Base-by-base conservation (phyloP, 2,888 invertebrate genomes). In the Polydrusus cervinus region DNA sequence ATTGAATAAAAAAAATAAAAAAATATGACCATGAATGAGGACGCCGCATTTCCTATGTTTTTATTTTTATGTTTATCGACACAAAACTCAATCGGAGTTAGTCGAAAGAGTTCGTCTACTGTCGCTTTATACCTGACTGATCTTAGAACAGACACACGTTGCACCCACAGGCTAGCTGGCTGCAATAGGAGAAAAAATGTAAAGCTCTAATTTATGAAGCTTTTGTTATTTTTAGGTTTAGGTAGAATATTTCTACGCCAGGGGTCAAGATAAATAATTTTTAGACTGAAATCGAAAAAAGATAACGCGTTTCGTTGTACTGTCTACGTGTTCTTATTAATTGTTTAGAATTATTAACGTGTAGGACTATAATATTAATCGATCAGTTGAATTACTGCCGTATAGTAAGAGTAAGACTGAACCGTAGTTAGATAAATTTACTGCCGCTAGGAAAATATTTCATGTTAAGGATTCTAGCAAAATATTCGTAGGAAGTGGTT, bases 231-330 rank as follows among this genome's bases (percentile, higher is more conserved):
- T 55, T 55, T 55, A 30, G 30, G 30, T 55, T 45, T 70, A 61
- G 61, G 62, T 45, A 60, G 55, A 40, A 47, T 43, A 57, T 47
- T 66, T 60, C 68, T 47, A 69, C 38, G 60, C 60, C 47, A 16
- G 68, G 60, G 68, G 68, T 69, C 68, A 69, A 69, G 68, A 69
- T 69, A 69, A 69, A 66, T 25, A 45, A 60, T 57, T 60, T 60
- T 60, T 60, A 57, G 68, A 68, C 47, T 60, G 60, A 69, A 69
- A 66, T 34, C 47, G 68, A 68, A 68, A 69, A 55, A 69, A 60
- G 68, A 68, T 69, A 69, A 43, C 55, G 67, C 67, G 67, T 20
- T 62, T 62, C 53, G 40, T 40, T 38, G 51, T 40, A n/a, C n/a
- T n/a, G 67, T 53, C 55, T 67, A 67, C 67, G 55, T 67, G 67